Evolutionary conservation across 2,888 invertebrate genomes (phyloP).

Genomic region (Spialia ferax): DNA sequence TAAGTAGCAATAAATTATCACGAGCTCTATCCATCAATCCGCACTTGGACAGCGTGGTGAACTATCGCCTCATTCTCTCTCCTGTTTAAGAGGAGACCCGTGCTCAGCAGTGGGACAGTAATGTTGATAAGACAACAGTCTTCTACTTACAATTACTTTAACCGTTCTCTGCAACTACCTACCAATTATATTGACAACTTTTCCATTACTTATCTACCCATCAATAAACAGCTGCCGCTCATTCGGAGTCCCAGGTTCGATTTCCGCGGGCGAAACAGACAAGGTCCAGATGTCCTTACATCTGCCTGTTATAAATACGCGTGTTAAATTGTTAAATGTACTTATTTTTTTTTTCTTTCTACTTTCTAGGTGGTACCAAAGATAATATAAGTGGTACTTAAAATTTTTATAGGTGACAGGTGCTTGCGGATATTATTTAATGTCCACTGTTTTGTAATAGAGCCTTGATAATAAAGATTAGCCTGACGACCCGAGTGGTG

Average conservation of each 20-base stretch:
- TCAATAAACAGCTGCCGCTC: neutral
- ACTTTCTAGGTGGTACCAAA: slow-evolving; percentile 3
- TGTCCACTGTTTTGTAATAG: neutral
- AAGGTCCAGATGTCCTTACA: slow-evolving; percentile 6
- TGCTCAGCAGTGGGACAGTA: too few relatives aligned
- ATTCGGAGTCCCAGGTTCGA: neutral
- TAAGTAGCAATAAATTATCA: too few relatives aligned
- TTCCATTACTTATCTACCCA: slow-evolving; percentile 1
- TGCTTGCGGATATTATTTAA: neutral
- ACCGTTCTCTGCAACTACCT: slow-evolving; percentile 61
- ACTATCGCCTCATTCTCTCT: too few relatives aligned
- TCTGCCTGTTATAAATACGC: slow-evolving; percentile 10
- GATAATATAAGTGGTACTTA: neutral
- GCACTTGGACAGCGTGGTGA: too few relatives aligned
- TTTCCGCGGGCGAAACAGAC: slow-evolving; percentile 5
- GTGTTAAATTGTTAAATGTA: neutral
- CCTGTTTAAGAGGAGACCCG: too few relatives aligned
- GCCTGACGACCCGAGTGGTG: too few relatives aligned
- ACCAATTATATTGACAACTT: neutral
- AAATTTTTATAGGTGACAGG: slow-evolving; percentile 1
- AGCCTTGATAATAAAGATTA: neutral
- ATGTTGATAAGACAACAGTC: too few relatives aligned
- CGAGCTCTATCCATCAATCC: too few relatives aligned
- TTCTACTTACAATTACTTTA: too few relatives aligned
- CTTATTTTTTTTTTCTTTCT: neutral